Evolutionary conservation across 2,113 vertebrate genomes (phyloP), one percentile per base, ranked within the genome.

Genomic region (Hoplias malabaricus): DNA sequence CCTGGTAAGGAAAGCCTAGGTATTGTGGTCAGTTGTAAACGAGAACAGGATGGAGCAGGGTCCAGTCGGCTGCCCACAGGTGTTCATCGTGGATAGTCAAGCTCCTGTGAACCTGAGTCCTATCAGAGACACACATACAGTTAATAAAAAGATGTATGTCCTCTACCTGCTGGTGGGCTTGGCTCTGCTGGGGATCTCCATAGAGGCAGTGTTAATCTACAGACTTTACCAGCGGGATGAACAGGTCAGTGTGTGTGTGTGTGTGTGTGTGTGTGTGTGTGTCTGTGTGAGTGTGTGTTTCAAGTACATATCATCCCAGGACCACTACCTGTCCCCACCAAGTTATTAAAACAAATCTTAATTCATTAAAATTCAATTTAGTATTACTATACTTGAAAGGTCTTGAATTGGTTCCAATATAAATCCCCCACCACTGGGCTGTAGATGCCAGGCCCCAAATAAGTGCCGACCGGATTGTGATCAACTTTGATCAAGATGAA

Each of bases 11-110:
- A 9, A 1, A 9, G 12, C n/a, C 3, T 19, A 53, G 48, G n/a
- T 19, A 53, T 21, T 23, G n/a, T 53, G 48, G 23, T 19, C 48
- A 1, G 48, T 23, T 4, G 2, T 2, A 23, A 53, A 53, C 33
- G 59, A 34, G 16, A 4, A 7, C 16, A 10, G 14, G 59, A 62
- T 62, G 59, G 31, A 62, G 31, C 14, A 14, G 33, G 68, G n/a
- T 43, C 29, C 29, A 19, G 59, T 8, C 6, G 13, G 27, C 67
- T n/a, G 31, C 23, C 29, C 48, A 2, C 73, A 80, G 67, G 80
- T 82, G 75, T 78, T 82, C 21, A 75, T 78, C 54, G 75, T 82
- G 63, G 75, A 78, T 43, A 69, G 69, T 48, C 75, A 78, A 62
- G 62, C n/a, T 23, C 12, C 43, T 8, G n/a, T 9, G 0, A 13